phyloP scores from a whole-genome alignment of 2,797 vertebrate genomes.

The Manis crassicaudata region DNA sequence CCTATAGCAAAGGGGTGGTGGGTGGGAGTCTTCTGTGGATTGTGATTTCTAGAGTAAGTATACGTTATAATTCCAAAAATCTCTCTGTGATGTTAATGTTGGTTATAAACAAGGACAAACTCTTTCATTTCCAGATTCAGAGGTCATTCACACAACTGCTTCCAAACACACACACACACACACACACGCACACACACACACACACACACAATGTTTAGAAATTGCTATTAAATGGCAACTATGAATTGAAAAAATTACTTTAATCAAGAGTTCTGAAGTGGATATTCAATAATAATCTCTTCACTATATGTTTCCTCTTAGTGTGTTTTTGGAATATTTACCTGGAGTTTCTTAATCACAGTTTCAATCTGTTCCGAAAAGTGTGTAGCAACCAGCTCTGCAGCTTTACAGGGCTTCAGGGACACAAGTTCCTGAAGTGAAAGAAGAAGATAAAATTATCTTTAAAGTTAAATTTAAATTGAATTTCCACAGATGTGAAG shows the following conservation, averaged over 20 bases:
- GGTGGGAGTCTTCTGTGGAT: neutral
- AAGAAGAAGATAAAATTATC: slow-evolving; percentile 39
- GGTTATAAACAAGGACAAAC: slow-evolving; percentile 2
- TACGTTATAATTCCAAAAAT: neutral
- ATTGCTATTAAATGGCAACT: slow-evolving; percentile 2
- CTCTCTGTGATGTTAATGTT: neutral
- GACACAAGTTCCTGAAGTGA: slow-evolving; percentile 90
- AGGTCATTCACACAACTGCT: slow-evolving; percentile 13
- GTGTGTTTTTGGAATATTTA: slow-evolving; percentile 72
- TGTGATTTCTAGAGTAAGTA: neutral
- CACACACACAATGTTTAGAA: neutral
- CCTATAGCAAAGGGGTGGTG: neutral
- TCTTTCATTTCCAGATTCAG: neutral
- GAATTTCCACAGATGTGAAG: neutral
- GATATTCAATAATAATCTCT: neutral
- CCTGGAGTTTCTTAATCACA: slow-evolving; percentile 92
- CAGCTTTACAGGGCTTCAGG: slow-evolving; percentile 92
- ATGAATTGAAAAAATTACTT: neutral
- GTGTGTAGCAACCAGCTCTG: slow-evolving; percentile 92
- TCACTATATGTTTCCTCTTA: neutral
- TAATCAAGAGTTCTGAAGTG: neutral
- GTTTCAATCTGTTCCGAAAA: slow-evolving; percentile 89
- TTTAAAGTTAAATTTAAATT: neutral
- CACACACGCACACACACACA: neutral
- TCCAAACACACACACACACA: neutral